These are phyloP conservation scores for Amniataba percoides DNA, from an alignment of 2,797 vertebrate species.

Conservation along the genomic window DNA sequence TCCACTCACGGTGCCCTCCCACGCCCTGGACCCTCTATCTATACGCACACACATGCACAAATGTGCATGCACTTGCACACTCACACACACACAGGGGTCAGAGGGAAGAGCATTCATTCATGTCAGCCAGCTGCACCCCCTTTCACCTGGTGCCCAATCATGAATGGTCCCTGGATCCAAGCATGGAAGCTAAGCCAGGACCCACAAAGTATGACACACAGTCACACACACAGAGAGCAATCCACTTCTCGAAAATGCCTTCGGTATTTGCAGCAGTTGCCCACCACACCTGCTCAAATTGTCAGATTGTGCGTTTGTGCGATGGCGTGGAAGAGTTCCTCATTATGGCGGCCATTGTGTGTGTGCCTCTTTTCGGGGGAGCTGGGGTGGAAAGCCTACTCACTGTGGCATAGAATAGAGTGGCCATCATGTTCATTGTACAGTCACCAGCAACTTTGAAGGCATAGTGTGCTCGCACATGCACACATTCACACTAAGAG, in stretches of 20 bases:
- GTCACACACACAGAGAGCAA: conserved; percentile 45
- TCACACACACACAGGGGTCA: conserved; percentile 50
- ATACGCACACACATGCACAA: conserved; percentile 38
- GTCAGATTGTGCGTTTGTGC: conserved; percentile 70
- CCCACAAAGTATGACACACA: conserved; percentile 60
- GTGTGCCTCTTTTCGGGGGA: conserved; percentile 75
- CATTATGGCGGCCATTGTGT: conserved; percentile 80
- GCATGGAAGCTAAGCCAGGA: conserved; percentile 47
- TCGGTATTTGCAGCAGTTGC: conserved; percentile 56
- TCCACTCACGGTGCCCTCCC: conserved; percentile 63
- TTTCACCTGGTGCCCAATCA: conserved; percentile 80
- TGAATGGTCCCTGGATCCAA: conserved; percentile 68
- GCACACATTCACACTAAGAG: conserved; percentile 58
- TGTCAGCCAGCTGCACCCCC: conserved; percentile 76
- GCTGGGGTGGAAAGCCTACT: conserved; percentile 83
- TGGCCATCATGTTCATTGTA: conserved; percentile 66
- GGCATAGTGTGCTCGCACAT: conserved; percentile 59
- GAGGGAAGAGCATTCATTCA: conserved; percentile 74
- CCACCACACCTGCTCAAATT: conserved; percentile 79
- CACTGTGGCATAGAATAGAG: conserved; percentile 64
- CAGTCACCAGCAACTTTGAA: conserved; percentile 56
- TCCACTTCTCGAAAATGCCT: conserved; percentile 53
- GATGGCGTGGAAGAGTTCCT: conserved; percentile 78
- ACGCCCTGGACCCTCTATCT: conserved; percentile 43
- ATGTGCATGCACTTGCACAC: conserved; percentile 13